phyloP scores from a whole-genome alignment of 2,113 vertebrate species.

The Zosterops lateralis region DNA sequence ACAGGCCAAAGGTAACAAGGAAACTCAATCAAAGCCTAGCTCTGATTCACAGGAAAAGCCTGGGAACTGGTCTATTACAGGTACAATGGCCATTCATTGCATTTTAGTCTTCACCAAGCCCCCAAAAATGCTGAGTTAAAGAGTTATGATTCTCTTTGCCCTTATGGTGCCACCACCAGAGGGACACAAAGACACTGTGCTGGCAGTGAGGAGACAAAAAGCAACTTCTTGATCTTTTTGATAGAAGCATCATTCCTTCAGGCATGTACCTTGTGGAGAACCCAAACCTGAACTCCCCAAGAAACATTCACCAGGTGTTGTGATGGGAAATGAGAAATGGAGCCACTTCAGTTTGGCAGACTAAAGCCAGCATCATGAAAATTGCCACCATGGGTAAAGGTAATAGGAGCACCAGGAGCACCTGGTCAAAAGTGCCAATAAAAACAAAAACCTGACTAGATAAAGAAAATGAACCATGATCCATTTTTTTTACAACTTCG shows the following conservation, averaged over 20 bases:
- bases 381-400: neutral
- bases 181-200: neutral
- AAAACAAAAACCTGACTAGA: neutral
- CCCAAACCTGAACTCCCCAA: neutral
- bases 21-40: neutral
- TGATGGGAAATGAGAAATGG: neutral
- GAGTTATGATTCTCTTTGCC: neutral
- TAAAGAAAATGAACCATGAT: neutral
- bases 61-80: neutral
- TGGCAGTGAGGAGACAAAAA: neutral
- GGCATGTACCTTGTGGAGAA: neutral
- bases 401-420: neutral
- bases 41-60: neutral
- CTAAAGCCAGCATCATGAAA: neutral
- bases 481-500: neutral
- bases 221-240: neutral
- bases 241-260: neutral
- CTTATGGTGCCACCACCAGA: neutral
- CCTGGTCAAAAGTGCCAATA: neutral
- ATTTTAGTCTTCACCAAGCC: neutral
- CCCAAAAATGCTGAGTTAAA: neutral
- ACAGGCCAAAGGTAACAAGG: neutral
- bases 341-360: neutral
- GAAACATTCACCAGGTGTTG: neutral
- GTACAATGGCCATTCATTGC: neutral